Evolutionary conservation across 2,888 invertebrate genomes (phyloP), one percentile per base, ranked within the genome.

Genomic region (Teinopalpus imperialis): DNA sequence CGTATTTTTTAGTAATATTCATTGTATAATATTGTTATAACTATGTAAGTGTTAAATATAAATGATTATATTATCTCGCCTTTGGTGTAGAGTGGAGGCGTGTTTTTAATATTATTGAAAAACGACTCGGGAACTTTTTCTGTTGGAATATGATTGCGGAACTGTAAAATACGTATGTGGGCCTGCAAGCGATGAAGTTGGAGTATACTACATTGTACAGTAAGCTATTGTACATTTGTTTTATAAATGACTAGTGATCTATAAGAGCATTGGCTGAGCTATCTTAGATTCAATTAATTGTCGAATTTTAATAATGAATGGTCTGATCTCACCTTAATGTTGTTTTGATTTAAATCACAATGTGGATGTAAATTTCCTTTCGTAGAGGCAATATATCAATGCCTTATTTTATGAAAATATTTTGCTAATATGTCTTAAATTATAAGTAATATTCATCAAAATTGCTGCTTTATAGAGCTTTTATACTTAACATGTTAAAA

Each of bases 71-170:
- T 77, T 75, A 69, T 75, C 69, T 67, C 63, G 65, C 74, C 59
- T 72, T 78, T 78, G 71, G 70, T 68, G 67, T 71, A 66, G 61
- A 57, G 59, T 58, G 56, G 53, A 66, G 58, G 59, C 62, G 70
- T 79, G 79, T 86, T 87, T 85, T 85, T 87, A 85, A 85, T 86
- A 78, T 86, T 85, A 86, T 86, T 77, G 65, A 61, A 72, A 75
- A 66, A 69, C 69, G 60, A 58, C 60, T 66, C 65, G 67, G 66
- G 56, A 63, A 12, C 0, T 16, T 4, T 53, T 49, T 41, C 8
- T 23, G 18, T 41, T 41, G 29, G 45, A 40, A 23, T 16, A 32
- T 7, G 18, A 36, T 23, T 32, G 34, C 21, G 10, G 16, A 39
- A 42, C 36, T 41, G 26, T 48, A 44, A 48, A 44, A 45, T 43